These are phyloP conservation scores for Sebastes fasciatus DNA, from an alignment of 2,113 vertebrate species.

Conservation along the genomic window DNA sequence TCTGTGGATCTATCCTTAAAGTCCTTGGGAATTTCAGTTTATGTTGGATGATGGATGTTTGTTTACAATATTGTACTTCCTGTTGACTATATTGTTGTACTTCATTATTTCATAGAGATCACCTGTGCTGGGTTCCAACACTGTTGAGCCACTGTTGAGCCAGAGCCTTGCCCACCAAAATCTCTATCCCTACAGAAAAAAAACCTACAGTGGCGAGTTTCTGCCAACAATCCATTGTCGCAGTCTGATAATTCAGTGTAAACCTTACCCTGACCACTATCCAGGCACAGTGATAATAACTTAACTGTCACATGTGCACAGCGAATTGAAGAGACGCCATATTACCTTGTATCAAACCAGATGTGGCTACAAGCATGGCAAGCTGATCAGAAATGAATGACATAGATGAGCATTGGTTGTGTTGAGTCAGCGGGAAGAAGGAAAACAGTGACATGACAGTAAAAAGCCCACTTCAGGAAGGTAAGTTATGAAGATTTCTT, in stretches of 20 bases:
- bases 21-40: too few relatives aligned
- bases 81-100: background rate
- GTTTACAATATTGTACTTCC: background rate
- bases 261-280: background rate
- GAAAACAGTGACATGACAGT: background rate
- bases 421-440: constrained; percentile 13
- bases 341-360: background rate
- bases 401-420: background rate
- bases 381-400: background rate
- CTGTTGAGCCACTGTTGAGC: too few relatives aligned
- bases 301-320: background rate
- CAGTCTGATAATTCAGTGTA: background rate
- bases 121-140: background rate
- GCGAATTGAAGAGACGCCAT: background rate
- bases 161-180: background rate
- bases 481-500: constrained; percentile 22
- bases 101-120: background rate
- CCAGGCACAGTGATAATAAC: background rate
- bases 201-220: background rate
- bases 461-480: constrained; percentile 1
- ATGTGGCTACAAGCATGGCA: background rate
- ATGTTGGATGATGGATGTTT: background rate
- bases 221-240: background rate
- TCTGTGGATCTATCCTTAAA: too few relatives aligned
- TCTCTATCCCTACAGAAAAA: too few relatives aligned